Percentiles rank a stretch among this genome's conserved stretches.
phyloP scores from a whole-genome alignment of 2,888 invertebrate genomes.

The Atherix ibis region DNA sequence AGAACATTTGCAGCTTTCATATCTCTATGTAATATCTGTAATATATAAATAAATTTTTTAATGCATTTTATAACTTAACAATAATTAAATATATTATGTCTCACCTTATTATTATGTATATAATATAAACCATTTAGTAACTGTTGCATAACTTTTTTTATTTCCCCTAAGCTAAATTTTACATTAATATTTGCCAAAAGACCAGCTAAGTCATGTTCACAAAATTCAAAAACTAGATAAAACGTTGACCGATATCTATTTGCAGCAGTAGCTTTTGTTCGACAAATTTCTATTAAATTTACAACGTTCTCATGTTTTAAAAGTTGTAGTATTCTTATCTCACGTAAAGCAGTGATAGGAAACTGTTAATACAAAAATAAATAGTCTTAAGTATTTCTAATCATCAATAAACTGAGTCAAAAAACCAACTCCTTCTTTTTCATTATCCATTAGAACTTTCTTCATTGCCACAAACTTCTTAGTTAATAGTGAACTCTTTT shows the following conservation, averaged over 20 bases:
- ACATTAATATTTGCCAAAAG: slow-evolving; percentile 87
- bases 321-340: slow-evolving; percentile 88
- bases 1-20: slow-evolving; percentile 99
- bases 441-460: slow-evolving; percentile 98
- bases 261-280: slow-evolving; percentile 62
- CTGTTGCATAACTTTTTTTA: slow-evolving; percentile 86
- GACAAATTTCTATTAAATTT: slow-evolving; percentile 90
- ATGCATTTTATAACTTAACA: no score
- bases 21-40: slow-evolving; percentile 73
- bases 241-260: slow-evolving; percentile 31
- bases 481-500: slow-evolving; percentile 66
- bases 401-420: no score
- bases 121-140: slow-evolving; percentile 79
- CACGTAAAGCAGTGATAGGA: slow-evolving; percentile 93
- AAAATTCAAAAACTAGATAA: slow-evolving; percentile 94
- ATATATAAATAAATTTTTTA: no score
- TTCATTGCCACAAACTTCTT: slow-evolving; percentile 94
- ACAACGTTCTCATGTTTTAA: slow-evolving; percentile 96
- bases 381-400: no score
- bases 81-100: no score
- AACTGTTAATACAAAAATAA: no score
- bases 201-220: slow-evolving; percentile 96
- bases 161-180: slow-evolving; percentile 90
- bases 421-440: slow-evolving; percentile 88
- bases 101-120: slow-evolving; percentile 83